These are phyloP conservation scores for Agrochola litura DNA, from an alignment of 2,888 invertebrate species.

Conservation along the genomic window DNA sequence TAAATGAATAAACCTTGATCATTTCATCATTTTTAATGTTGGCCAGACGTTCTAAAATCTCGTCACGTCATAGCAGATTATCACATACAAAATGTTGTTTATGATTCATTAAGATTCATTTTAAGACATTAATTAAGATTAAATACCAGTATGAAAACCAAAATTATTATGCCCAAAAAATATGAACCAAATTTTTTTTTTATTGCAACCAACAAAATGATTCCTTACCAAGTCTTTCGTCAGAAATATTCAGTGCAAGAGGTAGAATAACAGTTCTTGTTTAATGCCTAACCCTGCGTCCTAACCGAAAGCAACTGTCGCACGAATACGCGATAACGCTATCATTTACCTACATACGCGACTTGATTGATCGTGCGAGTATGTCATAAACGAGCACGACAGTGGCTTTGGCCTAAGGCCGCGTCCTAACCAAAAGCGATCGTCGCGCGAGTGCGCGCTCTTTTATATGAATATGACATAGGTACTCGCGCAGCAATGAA, in stretches of 20 bases:
- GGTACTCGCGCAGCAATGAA: neutral
- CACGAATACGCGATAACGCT: neutral
- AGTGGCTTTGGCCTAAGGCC: neutral
- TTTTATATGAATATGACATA: neutral
- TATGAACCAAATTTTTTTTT: neutral
- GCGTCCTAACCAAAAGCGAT: neutral
- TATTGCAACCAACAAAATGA: neutral
- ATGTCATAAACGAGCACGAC: neutral
- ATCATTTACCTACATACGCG: neutral
- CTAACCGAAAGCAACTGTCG: neutral
- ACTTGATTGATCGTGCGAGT: neutral
- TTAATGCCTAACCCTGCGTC: neutral
- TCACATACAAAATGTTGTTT: neutral
- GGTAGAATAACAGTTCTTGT: neutral
- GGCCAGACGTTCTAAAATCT: conserved; percentile 21
- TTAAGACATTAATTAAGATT: neutral
- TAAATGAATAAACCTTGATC: conserved; percentile 24
- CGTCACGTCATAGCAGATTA: neutral
- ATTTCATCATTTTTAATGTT: conserved; percentile 6
- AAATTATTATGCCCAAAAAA: neutral
- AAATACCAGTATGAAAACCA: neutral
- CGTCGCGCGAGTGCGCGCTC: neutral
- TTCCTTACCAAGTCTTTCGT: neutral
- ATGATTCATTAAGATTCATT: neutral
- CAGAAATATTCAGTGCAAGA: neutral